Conservation (phyloP, 2,797 vertebrate species). For the Oreochromis mossambicus region DNA sequence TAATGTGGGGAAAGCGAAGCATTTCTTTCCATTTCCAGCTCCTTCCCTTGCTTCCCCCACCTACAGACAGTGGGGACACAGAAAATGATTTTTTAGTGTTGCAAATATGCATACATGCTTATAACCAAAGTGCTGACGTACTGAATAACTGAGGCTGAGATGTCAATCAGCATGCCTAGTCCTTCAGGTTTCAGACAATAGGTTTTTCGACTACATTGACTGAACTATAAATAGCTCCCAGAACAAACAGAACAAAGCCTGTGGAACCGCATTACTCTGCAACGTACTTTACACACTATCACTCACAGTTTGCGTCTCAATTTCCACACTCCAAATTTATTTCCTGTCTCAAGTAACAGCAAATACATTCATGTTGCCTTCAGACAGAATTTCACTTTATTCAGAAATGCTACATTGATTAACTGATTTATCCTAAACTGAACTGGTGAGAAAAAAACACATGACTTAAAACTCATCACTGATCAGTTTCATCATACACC, state of each 20-base stretch:
- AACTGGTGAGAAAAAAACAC: background rate
- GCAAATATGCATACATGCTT: background rate
- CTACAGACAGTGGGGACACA: constrained; percentile 55
- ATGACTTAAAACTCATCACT: background rate
- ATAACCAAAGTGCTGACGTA: background rate
- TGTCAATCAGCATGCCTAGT: background rate
- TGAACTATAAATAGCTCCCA: constrained; percentile 53
- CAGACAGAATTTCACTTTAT: background rate
- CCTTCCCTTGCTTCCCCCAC: constrained; percentile 83
- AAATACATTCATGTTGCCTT: background rate
- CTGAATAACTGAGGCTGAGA: background rate
- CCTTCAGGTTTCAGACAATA: constrained; percentile 49
- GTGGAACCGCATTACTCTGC: constrained; percentile 54
- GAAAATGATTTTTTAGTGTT: background rate
- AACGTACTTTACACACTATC: background rate
- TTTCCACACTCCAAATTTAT: background rate
- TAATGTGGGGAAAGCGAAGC: constrained; percentile 91
- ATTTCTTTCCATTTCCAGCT: constrained; percentile 92
- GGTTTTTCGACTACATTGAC: constrained; percentile 2
- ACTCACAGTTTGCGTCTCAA: background rate
- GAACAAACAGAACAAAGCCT: constrained; percentile 37
- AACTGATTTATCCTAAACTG: background rate
- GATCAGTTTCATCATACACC: background rate
- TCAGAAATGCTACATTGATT: background rate
- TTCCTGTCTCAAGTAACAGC: background rate